phyloP scores from a whole-genome alignment of 2,888 invertebrate species.

The Belgica antarctica region DNA sequence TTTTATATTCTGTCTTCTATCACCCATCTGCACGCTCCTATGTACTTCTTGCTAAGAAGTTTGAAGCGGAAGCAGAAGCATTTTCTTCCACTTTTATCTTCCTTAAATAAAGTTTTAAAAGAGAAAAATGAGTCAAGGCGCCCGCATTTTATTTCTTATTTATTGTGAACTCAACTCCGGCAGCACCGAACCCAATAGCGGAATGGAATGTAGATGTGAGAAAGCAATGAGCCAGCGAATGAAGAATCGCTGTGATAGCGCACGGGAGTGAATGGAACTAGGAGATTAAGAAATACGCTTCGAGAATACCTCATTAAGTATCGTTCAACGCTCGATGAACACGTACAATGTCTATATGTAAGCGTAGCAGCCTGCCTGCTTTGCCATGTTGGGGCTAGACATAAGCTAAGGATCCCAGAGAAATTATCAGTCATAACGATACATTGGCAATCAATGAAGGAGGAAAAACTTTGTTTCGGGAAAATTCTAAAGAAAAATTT shows the following conservation, averaged over 20 bases:
- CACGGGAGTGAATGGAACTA: neutral
- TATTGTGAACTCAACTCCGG: neutral
- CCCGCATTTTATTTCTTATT: slow-evolving; percentile 29
- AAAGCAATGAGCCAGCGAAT: slow-evolving; percentile 3
- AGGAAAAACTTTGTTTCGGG: neutral
- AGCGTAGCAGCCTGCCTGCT: neutral
- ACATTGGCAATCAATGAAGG: neutral
- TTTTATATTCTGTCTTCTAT: neutral
- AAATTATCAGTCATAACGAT: neutral
- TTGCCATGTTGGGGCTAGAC: no score
- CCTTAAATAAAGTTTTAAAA: slow-evolving; percentile 14
- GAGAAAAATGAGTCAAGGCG: slow-evolving; percentile 1
- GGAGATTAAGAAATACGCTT: slow-evolving; percentile 24
- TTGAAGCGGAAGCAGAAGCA: neutral
- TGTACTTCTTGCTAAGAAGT: no score
- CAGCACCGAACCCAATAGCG: slow-evolving; percentile 7
- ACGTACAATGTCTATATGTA: neutral
- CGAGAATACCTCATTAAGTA: slow-evolving; percentile 26
- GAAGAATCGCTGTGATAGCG: slow-evolving; percentile 30
- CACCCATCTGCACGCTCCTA: slow-evolving; percentile 4
- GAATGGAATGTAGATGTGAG: neutral
- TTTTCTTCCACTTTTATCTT: slow-evolving; percentile 2
- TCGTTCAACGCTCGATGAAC: slow-evolving; percentile 3
- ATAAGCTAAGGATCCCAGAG: neutral
- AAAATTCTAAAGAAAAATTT: neutral